These are phyloP conservation scores for Hypselothyrea guttata DNA, from an alignment of 2,888 invertebrate species.

Conservation along the genomic window DNA sequence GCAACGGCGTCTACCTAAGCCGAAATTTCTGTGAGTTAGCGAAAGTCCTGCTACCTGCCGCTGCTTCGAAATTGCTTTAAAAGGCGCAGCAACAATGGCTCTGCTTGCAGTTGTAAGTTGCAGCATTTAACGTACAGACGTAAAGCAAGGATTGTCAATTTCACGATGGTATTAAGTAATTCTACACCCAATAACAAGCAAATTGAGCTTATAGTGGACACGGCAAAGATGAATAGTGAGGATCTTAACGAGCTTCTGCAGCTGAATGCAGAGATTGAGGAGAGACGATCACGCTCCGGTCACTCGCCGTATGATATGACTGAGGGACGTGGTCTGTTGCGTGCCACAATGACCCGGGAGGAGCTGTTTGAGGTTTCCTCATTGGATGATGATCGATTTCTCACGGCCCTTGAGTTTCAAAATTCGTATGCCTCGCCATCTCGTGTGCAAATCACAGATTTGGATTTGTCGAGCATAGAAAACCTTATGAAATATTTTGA, in stretches of 20 bases:
- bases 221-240: constrained; percentile 67
- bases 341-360: constrained; percentile 69
- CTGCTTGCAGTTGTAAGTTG: too few relatives aligned
- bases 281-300: constrained; percentile 44
- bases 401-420: constrained; percentile 64
- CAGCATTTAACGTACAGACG: too few relatives aligned
- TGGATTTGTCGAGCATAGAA: constrained; percentile 72
- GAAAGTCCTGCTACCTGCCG: too few relatives aligned
- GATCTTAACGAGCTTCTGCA: constrained; percentile 70
- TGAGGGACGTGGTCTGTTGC: constrained; percentile 45
- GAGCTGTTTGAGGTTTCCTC: constrained; percentile 75
- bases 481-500: constrained; percentile 77
- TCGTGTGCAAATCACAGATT: constrained; percentile 52
- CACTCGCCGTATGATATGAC: constrained; percentile 32
- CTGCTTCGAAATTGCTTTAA: too few relatives aligned
- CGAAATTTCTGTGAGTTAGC: too few relatives aligned
- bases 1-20: too few relatives aligned
- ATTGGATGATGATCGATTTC: constrained; percentile 71
- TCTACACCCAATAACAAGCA: constrained; percentile 56
- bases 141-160: too few relatives aligned
- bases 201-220: constrained; percentile 64
- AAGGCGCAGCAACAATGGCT: too few relatives aligned
- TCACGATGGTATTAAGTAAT: constrained; percentile 71
- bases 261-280: constrained; percentile 72
- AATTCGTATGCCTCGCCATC: constrained; percentile 44